Percentiles rank a stretch among this genome's conserved stretches.
phyloP scores from a whole-genome alignment of 2,888 invertebrate species.

The Crossocerus cetratus region DNA sequence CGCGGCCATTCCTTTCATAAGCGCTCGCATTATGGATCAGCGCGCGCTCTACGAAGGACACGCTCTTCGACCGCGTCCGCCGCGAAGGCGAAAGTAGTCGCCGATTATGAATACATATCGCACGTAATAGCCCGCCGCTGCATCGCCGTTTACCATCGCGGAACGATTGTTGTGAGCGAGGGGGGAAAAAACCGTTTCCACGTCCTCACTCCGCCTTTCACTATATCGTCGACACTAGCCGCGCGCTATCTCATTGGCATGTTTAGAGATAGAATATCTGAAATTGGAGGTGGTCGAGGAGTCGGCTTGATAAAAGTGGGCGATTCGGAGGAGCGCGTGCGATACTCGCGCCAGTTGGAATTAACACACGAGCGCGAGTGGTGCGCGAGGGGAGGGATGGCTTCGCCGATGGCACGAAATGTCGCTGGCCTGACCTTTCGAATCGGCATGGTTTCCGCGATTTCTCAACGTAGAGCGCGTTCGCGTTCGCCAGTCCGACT shows the following conservation, averaged over 20 bases:
- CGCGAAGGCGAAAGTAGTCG: too few relatives aligned
- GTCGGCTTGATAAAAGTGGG: slow-evolving; percentile 25
- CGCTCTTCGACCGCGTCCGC: too few relatives aligned
- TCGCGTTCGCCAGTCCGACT: too few relatives aligned
- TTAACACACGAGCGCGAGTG: slow-evolving; percentile 10
- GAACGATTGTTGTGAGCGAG: background rate
- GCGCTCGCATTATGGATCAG: too few relatives aligned
- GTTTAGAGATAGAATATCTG: slow-evolving; percentile 45
- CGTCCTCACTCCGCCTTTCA: slow-evolving; percentile 53
- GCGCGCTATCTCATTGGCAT: slow-evolving; percentile 29
- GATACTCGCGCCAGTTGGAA: slow-evolving; percentile 8
- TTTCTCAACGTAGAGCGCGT: slow-evolving; percentile 47
- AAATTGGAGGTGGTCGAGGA: slow-evolving; percentile 39
- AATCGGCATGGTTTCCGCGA: slow-evolving; percentile 60
- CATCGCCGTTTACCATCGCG: background rate
- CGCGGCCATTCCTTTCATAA: too few relatives aligned
- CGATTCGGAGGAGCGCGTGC: slow-evolving; percentile 38
- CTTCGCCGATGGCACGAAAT: slow-evolving; percentile 48
- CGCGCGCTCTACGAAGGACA: too few relatives aligned
- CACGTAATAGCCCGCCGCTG: background rate
- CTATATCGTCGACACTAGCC: slow-evolving; percentile 36
- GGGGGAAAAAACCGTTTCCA: slow-evolving; percentile 32
- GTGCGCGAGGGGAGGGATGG: slow-evolving; percentile 1
- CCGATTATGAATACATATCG: background rate
- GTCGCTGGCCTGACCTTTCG: slow-evolving; percentile 58